Evolutionary conservation across 2,113 vertebrate species (phyloP).

Genomic region (Eleginops maclovinus): DNA sequence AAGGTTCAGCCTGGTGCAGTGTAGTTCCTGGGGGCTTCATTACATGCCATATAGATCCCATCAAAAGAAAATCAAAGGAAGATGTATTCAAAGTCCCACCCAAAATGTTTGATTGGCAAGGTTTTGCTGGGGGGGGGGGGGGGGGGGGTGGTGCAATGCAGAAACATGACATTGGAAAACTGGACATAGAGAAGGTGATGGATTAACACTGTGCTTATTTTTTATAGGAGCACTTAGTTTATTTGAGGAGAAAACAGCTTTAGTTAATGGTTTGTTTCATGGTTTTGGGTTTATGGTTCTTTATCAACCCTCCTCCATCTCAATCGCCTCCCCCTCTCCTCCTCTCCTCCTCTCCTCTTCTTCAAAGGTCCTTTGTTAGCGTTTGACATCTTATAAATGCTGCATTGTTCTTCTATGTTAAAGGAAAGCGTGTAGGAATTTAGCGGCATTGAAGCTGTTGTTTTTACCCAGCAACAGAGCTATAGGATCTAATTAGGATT

Average conservation of each 20-base stretch:
- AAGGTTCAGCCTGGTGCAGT: no score
- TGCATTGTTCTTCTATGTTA: conserved; percentile 57
- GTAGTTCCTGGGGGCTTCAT: no score
- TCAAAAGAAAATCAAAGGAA: no score
- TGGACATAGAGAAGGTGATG: neutral
- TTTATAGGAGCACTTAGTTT: conserved; percentile 20
- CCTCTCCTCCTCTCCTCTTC: conserved; percentile 9
- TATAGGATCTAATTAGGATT: conserved; percentile 69
- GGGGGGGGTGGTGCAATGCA: neutral
- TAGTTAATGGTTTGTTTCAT: conserved; percentile 21
- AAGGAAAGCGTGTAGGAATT: conserved; percentile 52
- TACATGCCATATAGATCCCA: no score
- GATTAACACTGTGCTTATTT: conserved; percentile 24
- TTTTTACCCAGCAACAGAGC: conserved; percentile 59
- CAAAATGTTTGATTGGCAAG: no score
- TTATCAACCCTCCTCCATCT: conserved; percentile 10
- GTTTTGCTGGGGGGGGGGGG: no score
- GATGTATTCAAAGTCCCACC: no score
- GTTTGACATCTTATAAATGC: conserved; percentile 48
- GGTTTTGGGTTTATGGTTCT: neutral
- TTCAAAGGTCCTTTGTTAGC: conserved; percentile 17
- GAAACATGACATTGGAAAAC: no score
- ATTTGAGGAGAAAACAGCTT: conserved; percentile 2
- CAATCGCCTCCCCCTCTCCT: neutral
- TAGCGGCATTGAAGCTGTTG: conserved; percentile 15